Evolutionary conservation across 1,140 invertebrate species (phyloP), one percentile per base, ranked within the genome.

Genomic region (Dreissena polymorpha): DNA sequence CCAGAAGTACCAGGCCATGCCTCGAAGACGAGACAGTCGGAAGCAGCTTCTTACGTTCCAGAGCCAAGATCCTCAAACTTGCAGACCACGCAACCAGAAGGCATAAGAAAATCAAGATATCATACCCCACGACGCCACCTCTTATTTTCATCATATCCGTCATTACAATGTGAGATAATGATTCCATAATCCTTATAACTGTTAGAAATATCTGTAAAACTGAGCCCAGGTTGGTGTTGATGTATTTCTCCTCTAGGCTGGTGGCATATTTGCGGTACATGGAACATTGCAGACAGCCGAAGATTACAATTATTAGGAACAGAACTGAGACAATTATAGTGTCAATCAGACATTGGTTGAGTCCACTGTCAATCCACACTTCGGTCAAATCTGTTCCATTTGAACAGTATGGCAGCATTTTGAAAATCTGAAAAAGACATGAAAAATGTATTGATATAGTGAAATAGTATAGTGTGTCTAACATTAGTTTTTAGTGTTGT

Each of bases 271-370:
- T 97, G 53, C 94, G 93, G 92, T 98, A 99, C 93, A 98, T 96
- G 83, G 95, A 93, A 85, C 97, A 93, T 93, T 99, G 97, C 64
- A 96, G 94, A 51, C 95, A 93, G 39, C 97, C 97, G 94, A 96
- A 97, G 70, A 97, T 92, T 0, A 97, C 86, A 3, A 98, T 92
- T 88, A 97, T 97, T 10, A 94, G 93, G 69, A 95, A 95, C 80
- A 97, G 95, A 7, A 96, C 89, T 12, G 94, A 92, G 10, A 95
- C 94, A 0, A 95, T 95, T 29, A 97, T 92, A 0, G 97, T 98
- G 83, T 98, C 97, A 94, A 97, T 95, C 91, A 99, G 98, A 94
- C 98, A 99, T 92, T 96, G 96, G 39, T 97, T 97, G 85, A 97
- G 95, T 63, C 97, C 97, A 95, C 98, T 95, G 76, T 98, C 94